Evolutionary conservation across 2,797 vertebrate species (phyloP), one percentile per base, ranked within the genome.

Genomic region (Gadopsis bispinosus): DNA sequence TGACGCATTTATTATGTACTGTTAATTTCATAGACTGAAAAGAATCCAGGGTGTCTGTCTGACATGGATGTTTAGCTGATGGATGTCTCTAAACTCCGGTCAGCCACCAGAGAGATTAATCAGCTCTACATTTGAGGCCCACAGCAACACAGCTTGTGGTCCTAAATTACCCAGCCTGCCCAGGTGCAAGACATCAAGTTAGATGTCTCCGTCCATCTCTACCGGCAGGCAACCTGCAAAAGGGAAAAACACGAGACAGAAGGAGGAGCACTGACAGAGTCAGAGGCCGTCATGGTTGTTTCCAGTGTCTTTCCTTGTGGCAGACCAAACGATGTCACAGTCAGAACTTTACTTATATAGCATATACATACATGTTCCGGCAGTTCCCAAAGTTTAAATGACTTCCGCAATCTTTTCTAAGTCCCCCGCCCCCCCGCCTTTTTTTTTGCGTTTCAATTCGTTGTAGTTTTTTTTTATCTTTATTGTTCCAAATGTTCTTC

Each of bases 1-100:
- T 69, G 39, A 26, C 48, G 5, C 31, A 8, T 60, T 16, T 14
- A 48, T 60, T 11, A 48, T 37, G 68, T 69, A 19, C 12, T 19
- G 54, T 31, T 63, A 1, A 55, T 64, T 55, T 26, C 12, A 56
- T 5, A 47, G 26, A 17, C 39, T 41, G 22, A 29, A 43, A 43
- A 54, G 19, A 55, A 68, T 33, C 6, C n/a, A 50, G n/a, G 29
- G 20, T 41, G n/a, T 48, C n/a, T 61, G 37, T 62, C 17, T 41
- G 47, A 41, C 45, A 14, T 39, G n/a, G 20, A 62, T 61, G 31
- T 72, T 20, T 61, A 41, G 51, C 48, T 31, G 4, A 53, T 20
- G 37, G 26, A 33, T n/a, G 70, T 54, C 26, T 73, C 45, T 41
- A 11, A 71, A 31, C 48, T 31, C 35, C 9, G 26, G 54, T 59